Evolutionary conservation across 2,888 invertebrate species (phyloP), one percentile per base, ranked within the genome.

Genomic region (Osmoderma eremita): DNA sequence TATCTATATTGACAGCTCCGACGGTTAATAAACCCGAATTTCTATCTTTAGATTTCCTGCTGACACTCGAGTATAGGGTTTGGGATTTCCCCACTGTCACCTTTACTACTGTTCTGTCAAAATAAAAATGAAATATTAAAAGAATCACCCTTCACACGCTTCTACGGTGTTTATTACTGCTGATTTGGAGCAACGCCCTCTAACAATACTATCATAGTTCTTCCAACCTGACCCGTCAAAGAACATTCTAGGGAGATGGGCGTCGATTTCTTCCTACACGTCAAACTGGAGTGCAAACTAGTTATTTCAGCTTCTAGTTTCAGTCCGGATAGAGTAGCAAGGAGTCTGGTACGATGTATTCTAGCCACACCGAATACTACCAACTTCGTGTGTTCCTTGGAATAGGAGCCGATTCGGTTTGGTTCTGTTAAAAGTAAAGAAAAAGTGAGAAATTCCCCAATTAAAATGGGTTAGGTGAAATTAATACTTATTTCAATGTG

Each of bases 281-380:
- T 95, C 38, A 95, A 86, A 74, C 95, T 94, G n/a, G 93, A 91
- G 79, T 97, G 95, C 8, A 97, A 85, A 66, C 93, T 94, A 13
- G 93, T 93, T 65, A 98, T 92, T 84, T 97, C 96, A 0, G 96
- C 96, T 81, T 98, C 97, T 69, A 98, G 84, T 83, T 97, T 97
- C 54, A 98, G 84, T 0, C 97, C 97, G 75, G 96, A 96, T 1
- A 98, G 84, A 0, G 96, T 95, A 0, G 97, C 97, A 69, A 96
- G 84, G 6, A 96, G 83, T 5, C 93, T 87, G 0, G 95, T 95
- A 70, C 93, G 88, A 75, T 94, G 94, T 72, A 98, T 94, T 78
- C 94, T 87, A 1, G 90, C 91, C 1, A 95, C 91, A 0, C 96
- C 74, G 78, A 95, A 94, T 18, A 97, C 92, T 24, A 93, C 90